Evolutionary conservation across 2,888 invertebrate species (phyloP).

Genomic region (Cloeon dipterum): DNA sequence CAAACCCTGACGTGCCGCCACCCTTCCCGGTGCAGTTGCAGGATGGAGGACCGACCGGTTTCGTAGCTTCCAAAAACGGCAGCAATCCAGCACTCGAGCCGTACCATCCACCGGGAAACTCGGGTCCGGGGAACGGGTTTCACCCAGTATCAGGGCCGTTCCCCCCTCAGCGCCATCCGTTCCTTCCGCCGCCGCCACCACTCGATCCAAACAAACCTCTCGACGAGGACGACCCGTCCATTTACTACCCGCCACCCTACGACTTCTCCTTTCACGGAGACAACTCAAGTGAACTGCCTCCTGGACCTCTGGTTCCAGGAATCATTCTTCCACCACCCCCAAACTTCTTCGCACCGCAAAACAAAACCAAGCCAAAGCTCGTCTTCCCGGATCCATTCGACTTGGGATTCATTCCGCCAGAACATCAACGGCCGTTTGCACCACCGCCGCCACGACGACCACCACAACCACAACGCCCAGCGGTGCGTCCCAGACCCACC

Average conservation of each 20-base stretch:
- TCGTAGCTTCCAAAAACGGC: conserved; percentile 45
- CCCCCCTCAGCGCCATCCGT: conserved; percentile 16
- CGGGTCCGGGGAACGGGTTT: conserved; percentile 35
- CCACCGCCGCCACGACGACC: conserved; percentile 6
- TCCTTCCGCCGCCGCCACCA: conserved; percentile 31
- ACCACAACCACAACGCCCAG: conserved; percentile 4
- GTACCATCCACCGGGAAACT: conserved; percentile 33
- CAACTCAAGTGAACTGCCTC: conserved; percentile 49
- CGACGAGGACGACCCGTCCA: conserved; percentile 74
- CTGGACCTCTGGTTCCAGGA: conserved; percentile 71
- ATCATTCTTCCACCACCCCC: conserved; percentile 74
- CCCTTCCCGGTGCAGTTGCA: conserved; percentile 80
- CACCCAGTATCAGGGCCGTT: conserved; percentile 24
- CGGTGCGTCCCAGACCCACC: not conserved
- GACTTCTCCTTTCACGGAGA: conserved; percentile 63
- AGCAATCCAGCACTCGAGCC: conserved; percentile 31
- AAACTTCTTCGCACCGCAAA: conserved; percentile 56
- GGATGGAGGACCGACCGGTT: conserved; percentile 66
- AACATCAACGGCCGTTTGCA: not conserved
- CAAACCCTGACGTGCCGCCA: conserved; percentile 58
- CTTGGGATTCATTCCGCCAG: conserved; percentile 11
- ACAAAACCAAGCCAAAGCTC: conserved; percentile 19
- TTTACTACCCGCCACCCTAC: conserved; percentile 60
- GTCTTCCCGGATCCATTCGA: conserved; percentile 3
- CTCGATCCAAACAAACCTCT: conserved; percentile 39